A percentile compares a stretch with the other conserved stretches of the same genome.
These are phyloP conservation scores for Argyresthia albistria DNA, from an alignment of 2,888 invertebrate genomes.

Conservation along the genomic window DNA sequence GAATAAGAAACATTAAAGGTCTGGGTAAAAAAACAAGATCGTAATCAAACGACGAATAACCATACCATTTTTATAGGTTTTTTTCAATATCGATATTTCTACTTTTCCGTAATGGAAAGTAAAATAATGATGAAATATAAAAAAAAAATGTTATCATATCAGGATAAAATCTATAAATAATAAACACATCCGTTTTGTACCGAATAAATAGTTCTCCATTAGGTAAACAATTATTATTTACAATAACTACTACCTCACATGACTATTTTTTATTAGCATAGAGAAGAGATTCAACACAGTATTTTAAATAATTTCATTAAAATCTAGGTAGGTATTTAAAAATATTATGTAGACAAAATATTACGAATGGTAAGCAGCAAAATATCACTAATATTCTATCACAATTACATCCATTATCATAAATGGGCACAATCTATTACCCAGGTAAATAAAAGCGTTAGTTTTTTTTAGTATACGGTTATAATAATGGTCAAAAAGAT, in stretches of 20 bases:
- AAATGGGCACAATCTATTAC: conserved; percentile 20
- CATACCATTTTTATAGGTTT: too few species aligned
- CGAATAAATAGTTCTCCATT: too few species aligned
- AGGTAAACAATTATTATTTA: not conserved
- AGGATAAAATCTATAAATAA: too few species aligned
- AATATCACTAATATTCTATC: conserved; percentile 46
- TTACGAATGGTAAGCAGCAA: conserved; percentile 26
- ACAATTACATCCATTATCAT: conserved; percentile 26
- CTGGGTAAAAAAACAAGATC: too few species aligned
- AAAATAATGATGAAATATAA: too few species aligned
- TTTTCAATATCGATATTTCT: too few species aligned
- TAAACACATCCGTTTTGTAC: too few species aligned
- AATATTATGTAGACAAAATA: not conserved
- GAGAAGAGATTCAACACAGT: not conserved
- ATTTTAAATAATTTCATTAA: not conserved
- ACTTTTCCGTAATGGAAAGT: too few species aligned
- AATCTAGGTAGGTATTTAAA: not conserved
- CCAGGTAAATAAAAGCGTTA: conserved; percentile 14
- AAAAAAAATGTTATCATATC: too few species aligned
- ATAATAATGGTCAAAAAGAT: not conserved
- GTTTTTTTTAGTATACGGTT: conserved; percentile 1
- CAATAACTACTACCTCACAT: not conserved
- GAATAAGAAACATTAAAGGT: too few species aligned
- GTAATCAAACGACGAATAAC: too few species aligned
- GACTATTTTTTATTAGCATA: not conserved